Evolutionary conservation across 2,113 vertebrate species (phyloP).

Genomic region (Meles meles): DNA sequence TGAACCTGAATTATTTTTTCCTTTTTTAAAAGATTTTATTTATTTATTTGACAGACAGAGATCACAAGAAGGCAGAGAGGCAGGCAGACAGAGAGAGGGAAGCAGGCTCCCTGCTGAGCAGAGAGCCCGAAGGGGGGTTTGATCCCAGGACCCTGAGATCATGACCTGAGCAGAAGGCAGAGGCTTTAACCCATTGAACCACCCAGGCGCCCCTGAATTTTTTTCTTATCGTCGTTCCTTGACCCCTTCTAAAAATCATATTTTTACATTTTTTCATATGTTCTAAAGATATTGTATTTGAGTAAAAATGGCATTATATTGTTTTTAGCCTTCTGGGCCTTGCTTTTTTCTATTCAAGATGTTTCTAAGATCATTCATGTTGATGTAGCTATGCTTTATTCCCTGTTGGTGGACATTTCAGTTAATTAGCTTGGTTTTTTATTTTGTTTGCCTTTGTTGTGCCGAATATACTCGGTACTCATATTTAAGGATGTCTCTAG

Average conservation of each 20-base stretch:
- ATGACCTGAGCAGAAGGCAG: too few species aligned
- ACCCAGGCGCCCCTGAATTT: background rate
- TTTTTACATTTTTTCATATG: background rate
- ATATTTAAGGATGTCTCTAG: slow-evolving; percentile 5
- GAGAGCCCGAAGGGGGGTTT: too few species aligned
- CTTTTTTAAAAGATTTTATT: too few species aligned
- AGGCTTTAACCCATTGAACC: too few species aligned
- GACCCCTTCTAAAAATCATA: background rate
- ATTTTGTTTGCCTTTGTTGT: background rate
- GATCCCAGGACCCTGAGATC: too few species aligned
- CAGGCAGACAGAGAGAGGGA: too few species aligned
- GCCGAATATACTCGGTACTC: background rate
- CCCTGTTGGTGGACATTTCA: background rate
- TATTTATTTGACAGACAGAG: too few species aligned
- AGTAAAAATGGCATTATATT: background rate
- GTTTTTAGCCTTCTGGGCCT: background rate
- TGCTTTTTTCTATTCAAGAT: background rate
- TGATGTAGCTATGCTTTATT: background rate
- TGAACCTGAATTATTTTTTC: too few species aligned
- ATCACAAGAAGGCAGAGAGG: too few species aligned
- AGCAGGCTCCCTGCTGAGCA: too few species aligned
- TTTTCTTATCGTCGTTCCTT: background rate
- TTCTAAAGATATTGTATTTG: background rate
- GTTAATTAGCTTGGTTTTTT: background rate
- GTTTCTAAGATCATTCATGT: background rate